Conservation (phyloP, 2,113 vertebrate genomes). For the Ploceus nigricollis region DNA sequence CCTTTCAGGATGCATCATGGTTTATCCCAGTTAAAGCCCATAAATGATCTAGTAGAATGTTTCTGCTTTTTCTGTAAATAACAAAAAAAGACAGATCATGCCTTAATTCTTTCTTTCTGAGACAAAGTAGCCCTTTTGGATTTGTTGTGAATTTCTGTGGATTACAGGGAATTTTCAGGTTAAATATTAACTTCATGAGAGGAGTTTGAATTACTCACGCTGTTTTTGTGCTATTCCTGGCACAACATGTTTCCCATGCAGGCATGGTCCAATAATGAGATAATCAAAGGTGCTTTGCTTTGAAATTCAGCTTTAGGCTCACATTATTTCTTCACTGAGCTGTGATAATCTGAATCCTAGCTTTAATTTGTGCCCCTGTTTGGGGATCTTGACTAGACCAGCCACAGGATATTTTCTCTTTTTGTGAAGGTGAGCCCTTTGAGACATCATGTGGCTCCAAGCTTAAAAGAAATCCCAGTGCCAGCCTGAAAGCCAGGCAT, state of each 20-base stretch:
- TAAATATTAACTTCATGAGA: neutral
- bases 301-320: neutral
- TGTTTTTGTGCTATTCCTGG: neutral
- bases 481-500: neutral
- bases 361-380: neutral
- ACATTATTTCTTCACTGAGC: neutral
- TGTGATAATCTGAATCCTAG: neutral
- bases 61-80: neutral
- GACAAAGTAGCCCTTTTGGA: neutral
- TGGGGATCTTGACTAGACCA: neutral
- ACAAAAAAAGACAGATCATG: neutral
- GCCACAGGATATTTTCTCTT: neutral
- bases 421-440: neutral
- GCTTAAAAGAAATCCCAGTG: neutral
- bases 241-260: neutral
- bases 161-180: neutral
- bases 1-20: neutral
- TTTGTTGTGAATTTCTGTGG: neutral
- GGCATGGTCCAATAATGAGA: neutral
- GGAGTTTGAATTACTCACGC: neutral
- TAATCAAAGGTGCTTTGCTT: neutral
- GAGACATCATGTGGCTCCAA: fast-evolving
- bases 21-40: neutral
- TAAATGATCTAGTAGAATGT: neutral
- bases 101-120: neutral